Percentiles rank a stretch among this genome's conserved stretches.
phyloP scores from a whole-genome alignment of 2,113 vertebrate genomes.

The Scytalopus superciliaris region DNA sequence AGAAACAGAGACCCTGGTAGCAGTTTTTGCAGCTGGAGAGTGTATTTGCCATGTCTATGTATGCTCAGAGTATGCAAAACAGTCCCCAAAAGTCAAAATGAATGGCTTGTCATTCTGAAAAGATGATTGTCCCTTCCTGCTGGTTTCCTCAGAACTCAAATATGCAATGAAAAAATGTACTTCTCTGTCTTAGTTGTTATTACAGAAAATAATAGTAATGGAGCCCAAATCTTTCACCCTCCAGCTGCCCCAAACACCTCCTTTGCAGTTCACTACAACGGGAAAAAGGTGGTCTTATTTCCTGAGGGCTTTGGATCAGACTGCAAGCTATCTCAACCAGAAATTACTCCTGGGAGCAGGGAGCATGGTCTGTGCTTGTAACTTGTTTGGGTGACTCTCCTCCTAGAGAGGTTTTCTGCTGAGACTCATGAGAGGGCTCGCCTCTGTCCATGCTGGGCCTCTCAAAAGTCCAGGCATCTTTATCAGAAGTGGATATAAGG shows the following conservation, averaged over 20 bases:
- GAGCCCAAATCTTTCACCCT: neutral
- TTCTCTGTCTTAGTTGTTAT: neutral
- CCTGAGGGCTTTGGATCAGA: neutral
- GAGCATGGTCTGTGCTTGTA: neutral
- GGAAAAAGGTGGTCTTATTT: neutral
- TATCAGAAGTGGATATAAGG: neutral
- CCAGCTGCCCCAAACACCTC: neutral
- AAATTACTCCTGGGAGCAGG: rapidly evolving
- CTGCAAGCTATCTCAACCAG: neutral
- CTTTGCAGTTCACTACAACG: rapidly evolving
- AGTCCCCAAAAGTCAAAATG: neutral
- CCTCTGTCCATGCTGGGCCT: neutral
- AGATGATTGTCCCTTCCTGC: neutral
- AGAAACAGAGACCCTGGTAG: neutral
- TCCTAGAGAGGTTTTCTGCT: neutral
- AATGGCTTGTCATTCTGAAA: neutral
- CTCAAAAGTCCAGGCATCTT: neutral
- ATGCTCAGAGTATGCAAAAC: neutral
- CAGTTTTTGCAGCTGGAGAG: neutral
- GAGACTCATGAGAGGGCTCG: neutral
- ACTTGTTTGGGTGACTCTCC: neutral
- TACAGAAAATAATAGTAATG: neutral
- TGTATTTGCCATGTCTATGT: neutral
- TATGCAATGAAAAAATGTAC: neutral
- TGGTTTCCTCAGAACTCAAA: neutral